A percentile compares a stretch with the other conserved stretches of the same genome.
Evolutionary conservation across 2,797 vertebrate species (phyloP).

Genomic region (Ataeniobius toweri): DNA sequence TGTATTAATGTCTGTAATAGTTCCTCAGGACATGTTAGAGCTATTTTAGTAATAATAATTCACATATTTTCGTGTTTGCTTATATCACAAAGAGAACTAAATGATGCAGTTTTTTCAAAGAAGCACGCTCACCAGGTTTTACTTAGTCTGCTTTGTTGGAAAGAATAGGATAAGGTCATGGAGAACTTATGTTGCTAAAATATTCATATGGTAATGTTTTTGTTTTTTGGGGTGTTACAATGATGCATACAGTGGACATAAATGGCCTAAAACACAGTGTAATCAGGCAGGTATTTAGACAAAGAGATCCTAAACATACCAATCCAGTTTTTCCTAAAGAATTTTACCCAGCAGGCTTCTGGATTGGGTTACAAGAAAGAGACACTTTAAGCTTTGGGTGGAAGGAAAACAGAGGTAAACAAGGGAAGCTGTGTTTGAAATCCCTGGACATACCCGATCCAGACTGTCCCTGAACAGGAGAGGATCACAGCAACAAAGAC

Average conservation of each 20-base stretch:
- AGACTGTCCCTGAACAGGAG: slow-evolving; percentile 42
- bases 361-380: slow-evolving; percentile 60
- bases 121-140: neutral
- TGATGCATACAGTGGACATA: slow-evolving; percentile 45
- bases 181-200: slow-evolving; percentile 29
- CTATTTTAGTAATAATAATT: neutral
- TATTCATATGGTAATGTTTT: slow-evolving; percentile 5
- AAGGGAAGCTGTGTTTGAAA: slow-evolving; percentile 65
- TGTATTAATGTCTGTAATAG: neutral
- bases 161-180: slow-evolving; percentile 17
- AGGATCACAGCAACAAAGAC: slow-evolving; percentile 41
- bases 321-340: slow-evolving; percentile 61
- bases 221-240: neutral
- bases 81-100: neutral
- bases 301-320: slow-evolving; percentile 55
- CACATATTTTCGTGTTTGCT: neutral
- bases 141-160: neutral
- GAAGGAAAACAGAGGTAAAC: slow-evolving; percentile 45
- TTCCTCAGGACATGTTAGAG: neutral
- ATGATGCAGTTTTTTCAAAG: neutral
- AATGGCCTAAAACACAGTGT: slow-evolving; percentile 20
- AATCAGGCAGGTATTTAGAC: slow-evolving; percentile 34
- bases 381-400: slow-evolving; percentile 50
- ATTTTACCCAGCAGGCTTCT: slow-evolving; percentile 42
- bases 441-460: slow-evolving; percentile 44